A percentile compares a stretch with the other conserved stretches of the same genome.
phyloP scores from a whole-genome alignment of 1,140 invertebrate genomes.

The Ips typographus region DNA sequence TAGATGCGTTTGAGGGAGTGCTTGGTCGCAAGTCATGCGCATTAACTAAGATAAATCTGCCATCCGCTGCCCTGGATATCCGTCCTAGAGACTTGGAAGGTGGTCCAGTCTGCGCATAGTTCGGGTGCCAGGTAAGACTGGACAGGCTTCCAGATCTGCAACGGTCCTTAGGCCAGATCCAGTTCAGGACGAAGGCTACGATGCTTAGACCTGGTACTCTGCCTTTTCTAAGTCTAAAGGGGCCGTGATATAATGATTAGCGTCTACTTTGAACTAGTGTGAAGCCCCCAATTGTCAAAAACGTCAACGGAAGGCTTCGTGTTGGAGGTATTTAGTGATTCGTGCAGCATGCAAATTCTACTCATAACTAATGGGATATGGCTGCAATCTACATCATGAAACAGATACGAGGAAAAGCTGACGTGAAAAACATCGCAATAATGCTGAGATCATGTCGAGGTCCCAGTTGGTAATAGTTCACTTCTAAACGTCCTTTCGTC shows the following conservation, averaged over 20 bases:
- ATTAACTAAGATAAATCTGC: conserved; percentile 69
- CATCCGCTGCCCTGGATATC: conserved; percentile 72
- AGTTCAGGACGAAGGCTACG: conserved; percentile 64
- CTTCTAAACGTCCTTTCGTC: conserved; percentile 12
- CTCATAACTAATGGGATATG: neutral
- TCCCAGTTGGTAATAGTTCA: neutral
- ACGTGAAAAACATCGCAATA: conserved; percentile 29
- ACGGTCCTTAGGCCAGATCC: conserved; percentile 69
- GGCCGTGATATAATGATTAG: conserved; percentile 9
- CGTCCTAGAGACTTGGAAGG: conserved; percentile 57
- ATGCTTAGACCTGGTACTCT: conserved; percentile 89
- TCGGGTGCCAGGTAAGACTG: conserved; percentile 52
- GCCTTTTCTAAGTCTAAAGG: conserved; percentile 83
- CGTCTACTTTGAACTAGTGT: too few species aligned
- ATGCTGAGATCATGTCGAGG: neutral
- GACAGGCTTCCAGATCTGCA: conserved; percentile 52
- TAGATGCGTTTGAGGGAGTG: conserved; percentile 67
- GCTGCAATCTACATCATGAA: too few species aligned
- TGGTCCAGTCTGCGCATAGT: conserved; percentile 58
- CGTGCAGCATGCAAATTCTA: neutral
- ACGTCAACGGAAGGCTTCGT: neutral
- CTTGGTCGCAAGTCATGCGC: conserved; percentile 62
- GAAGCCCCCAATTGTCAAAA: too few species aligned
- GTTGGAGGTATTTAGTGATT: neutral
- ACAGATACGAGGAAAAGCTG: conserved; percentile 3